Percentiles rank a stretch among this genome's conserved stretches.
phyloP scores from a whole-genome alignment of 2,888 invertebrate genomes.

The Caenorhabditis sp. region DNA sequence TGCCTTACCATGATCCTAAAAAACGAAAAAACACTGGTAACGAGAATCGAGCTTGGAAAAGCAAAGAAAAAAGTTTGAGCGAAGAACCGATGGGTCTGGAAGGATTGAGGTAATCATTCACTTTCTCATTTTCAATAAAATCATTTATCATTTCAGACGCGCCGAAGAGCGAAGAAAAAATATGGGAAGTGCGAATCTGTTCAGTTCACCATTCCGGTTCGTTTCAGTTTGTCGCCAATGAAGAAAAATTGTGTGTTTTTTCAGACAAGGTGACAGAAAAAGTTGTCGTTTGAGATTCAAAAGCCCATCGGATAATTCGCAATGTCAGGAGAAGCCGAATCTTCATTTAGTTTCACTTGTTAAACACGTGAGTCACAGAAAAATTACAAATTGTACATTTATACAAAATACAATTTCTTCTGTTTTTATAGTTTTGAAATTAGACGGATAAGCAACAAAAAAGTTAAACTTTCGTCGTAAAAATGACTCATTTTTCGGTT shows the following conservation, averaged over 20 bases:
- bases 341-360: background rate
- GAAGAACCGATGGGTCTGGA: constrained; percentile 4
- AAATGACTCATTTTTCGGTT: too few relatives aligned
- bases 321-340: background rate
- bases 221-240: background rate
- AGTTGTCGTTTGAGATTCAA: constrained; percentile 3
- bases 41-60: constrained; percentile 3
- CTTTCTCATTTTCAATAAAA: background rate
- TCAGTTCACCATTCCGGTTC: background rate
- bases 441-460: too few relatives aligned
- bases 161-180: background rate
- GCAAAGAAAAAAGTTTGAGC: constrained; percentile 7
- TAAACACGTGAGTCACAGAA: background rate
- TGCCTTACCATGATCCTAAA: background rate
- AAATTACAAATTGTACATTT: too few relatives aligned
- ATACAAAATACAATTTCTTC: too few relatives aligned
- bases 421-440: too few relatives aligned
- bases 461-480: too few relatives aligned
- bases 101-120: constrained; percentile 1
- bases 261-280: background rate
- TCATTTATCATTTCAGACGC: background rate
- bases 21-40: background rate
- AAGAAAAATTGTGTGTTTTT: background rate
- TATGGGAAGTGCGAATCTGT: background rate
- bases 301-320: constrained; percentile 7